Conservation (phyloP, 2,797 vertebrate genomes). For the Arctocebus calabarensis region DNA sequence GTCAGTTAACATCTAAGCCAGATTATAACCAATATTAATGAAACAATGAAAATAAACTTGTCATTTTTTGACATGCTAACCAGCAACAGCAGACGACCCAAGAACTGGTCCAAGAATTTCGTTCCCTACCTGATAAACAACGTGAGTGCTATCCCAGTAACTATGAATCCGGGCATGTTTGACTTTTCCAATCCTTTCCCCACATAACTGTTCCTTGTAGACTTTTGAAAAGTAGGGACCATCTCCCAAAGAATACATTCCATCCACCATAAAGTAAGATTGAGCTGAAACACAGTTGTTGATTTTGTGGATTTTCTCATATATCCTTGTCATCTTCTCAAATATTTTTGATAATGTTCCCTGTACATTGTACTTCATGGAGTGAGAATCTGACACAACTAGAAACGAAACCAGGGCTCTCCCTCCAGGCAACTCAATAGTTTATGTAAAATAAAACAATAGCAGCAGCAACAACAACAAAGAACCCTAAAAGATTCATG, state of each 20-base stretch:
- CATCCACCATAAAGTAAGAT: not conserved
- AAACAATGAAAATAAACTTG: slow-evolving; percentile 50
- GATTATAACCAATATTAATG: slow-evolving; percentile 46
- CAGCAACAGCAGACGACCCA: not conserved
- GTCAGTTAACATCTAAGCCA: slow-evolving; percentile 40
- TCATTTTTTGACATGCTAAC: slow-evolving; percentile 41
- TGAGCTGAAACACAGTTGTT: not conserved
- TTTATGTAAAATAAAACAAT: not conserved
- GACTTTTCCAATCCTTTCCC: slow-evolving; percentile 51
- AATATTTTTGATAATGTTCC: not conserved
- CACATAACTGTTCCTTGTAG: slow-evolving; percentile 1
- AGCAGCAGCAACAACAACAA: not conserved
- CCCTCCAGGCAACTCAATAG: not conserved
- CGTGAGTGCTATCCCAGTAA: not conserved
- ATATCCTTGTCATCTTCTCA: not conserved
- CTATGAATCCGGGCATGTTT: not conserved
- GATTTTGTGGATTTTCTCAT: slow-evolving; percentile 2
- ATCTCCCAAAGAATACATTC: not conserved
- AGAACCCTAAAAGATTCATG: not conserved
- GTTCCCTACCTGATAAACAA: slow-evolving; percentile 19
- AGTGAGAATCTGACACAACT: not conserved
- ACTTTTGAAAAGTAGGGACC: not conserved
- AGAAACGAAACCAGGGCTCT: not conserved
- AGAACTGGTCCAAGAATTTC: slow-evolving; percentile 41
- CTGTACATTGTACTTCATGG: not conserved